These are phyloP conservation scores for Trichogramma pretiosum DNA, from an alignment of 1,140 invertebrate species.

Conservation along the genomic window DNA sequence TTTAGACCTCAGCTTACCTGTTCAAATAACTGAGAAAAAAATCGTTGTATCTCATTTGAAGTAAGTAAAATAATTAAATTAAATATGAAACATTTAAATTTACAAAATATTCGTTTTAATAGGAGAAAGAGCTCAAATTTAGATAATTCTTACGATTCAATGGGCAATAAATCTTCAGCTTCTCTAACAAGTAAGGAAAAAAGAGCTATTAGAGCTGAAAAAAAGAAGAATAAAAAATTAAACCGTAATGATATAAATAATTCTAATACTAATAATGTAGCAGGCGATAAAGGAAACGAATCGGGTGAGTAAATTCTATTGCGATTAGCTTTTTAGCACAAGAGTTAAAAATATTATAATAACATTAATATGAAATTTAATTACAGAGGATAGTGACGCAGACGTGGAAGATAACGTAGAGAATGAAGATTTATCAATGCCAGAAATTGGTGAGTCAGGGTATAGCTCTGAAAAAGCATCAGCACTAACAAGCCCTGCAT, in stretches of 20 bases:
- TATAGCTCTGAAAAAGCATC: conserved; percentile 62
- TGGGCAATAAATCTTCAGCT: conserved; percentile 27
- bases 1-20: conserved; percentile 85
- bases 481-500: conserved; percentile 47
- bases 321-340: conserved; percentile 2
- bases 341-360: background rate
- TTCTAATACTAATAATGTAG: conserved; percentile 57
- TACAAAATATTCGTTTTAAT: conserved; percentile 4
- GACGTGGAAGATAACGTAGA: conserved; percentile 74
- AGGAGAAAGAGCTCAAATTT: conserved; percentile 27
- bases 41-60: too few species aligned
- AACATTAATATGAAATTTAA: background rate
- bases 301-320: conserved; percentile 41
- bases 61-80: conserved; percentile 2
- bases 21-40: conserved; percentile 67
- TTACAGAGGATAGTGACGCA: conserved; percentile 54
- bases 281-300: conserved; percentile 71
- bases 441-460: conserved; percentile 54
- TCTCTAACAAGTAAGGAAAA: conserved; percentile 60
- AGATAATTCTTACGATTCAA: conserved; percentile 28
- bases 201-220: conserved; percentile 57
- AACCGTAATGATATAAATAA: too few species aligned
- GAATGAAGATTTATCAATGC: conserved; percentile 29
- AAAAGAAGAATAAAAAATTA: conserved; percentile 38
- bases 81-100: background rate